phyloP scores from a whole-genome alignment of 2,113 vertebrate genomes.

The Onychorhynchus coronatus region DNA sequence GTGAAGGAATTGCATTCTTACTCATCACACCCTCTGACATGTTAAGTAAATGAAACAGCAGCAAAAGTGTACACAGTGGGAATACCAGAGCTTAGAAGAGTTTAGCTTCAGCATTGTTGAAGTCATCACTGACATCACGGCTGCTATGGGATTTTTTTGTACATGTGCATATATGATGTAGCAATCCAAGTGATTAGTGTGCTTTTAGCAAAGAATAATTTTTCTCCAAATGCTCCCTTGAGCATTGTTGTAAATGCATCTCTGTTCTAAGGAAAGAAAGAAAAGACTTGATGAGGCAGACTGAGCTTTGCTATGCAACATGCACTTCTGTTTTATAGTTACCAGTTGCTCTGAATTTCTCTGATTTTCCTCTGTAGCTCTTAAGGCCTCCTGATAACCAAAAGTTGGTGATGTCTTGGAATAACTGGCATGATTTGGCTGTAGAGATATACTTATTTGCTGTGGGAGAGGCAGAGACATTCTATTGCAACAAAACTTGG shows the following conservation, averaged over 20 bases:
- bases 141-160: not conserved
- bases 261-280: not conserved
- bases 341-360: not conserved
- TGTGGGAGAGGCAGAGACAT: not conserved
- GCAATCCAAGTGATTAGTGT: not conserved
- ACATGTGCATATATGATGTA: not conserved
- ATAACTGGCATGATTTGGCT: not conserved
- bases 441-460: not conserved
- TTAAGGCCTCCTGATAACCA: not conserved
- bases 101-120: not conserved
- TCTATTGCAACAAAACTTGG: not conserved
- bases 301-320: not conserved
- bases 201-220: not conserved
- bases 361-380: not conserved
- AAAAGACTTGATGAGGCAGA: not conserved
- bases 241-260: not conserved
- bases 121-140: not conserved
- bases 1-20: not conserved
- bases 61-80: not conserved
- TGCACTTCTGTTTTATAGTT: not conserved
- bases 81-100: not conserved
- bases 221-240: not conserved
- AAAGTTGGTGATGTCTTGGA: not conserved
- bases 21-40: not conserved
- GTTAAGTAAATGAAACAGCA: not conserved